Percentiles rank a stretch among this genome's conserved stretches.
Conservation (phyloP, 2,797 vertebrate species). For the Galagoides demidoff region DNA sequence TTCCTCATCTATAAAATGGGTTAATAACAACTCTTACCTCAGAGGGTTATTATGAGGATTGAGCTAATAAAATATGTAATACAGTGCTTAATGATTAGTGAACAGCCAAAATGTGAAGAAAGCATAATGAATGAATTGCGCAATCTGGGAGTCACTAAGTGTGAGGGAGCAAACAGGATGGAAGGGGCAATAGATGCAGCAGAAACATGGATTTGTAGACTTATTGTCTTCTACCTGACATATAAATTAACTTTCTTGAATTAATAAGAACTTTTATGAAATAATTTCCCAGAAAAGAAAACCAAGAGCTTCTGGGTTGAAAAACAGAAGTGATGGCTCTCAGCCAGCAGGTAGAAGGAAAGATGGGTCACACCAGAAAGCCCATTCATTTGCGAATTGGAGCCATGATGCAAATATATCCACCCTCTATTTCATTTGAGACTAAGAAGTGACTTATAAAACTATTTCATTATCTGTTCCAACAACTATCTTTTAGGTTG, state of each 20-base stretch:
- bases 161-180: neutral
- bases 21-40: neutral
- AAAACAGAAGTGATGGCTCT: neutral
- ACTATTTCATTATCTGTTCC: neutral
- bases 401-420: neutral
- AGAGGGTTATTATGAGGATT: neutral
- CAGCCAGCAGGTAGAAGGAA: neutral
- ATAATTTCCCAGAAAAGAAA: neutral
- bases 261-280: neutral
- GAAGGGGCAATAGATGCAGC: fast-evolving
- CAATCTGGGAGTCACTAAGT: neutral
- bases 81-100: neutral
- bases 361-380: neutral
- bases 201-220: neutral
- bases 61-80: neutral
- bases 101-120: neutral
- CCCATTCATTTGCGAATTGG: neutral
- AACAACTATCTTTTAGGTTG: too few species aligned
- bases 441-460: neutral
- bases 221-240: neutral
- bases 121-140: neutral
- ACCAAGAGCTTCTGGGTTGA: neutral
- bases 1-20: neutral
- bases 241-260: neutral
- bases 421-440: neutral